Evolutionary conservation across 2,113 vertebrate species (phyloP).

Genomic region (Geococcyx californianus): DNA sequence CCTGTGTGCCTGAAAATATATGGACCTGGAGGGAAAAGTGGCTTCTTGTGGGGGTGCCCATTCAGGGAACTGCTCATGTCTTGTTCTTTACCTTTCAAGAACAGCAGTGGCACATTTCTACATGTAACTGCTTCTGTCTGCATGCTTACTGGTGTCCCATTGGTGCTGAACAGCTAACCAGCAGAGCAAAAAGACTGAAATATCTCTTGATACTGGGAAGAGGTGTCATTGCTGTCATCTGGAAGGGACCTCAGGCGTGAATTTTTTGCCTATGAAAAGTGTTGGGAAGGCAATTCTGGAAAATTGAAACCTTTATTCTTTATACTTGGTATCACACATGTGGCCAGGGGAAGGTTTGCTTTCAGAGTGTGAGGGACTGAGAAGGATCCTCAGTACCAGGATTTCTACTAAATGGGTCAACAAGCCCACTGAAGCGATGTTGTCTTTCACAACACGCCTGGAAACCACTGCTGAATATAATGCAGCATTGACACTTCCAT

Average conservation of each 20-base stretch:
- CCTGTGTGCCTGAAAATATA: background rate
- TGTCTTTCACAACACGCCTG: background rate
- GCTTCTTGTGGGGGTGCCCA: background rate
- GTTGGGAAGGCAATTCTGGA: background rate
- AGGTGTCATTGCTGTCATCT: background rate
- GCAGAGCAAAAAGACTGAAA: background rate
- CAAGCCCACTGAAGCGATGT: background rate
- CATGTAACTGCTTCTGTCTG: background rate
- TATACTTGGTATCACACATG: background rate
- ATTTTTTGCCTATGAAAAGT: background rate
- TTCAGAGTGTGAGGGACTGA: background rate
- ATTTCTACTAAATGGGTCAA: background rate
- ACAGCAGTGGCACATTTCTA: background rate
- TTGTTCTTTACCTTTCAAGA: background rate
- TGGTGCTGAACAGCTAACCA: background rate
- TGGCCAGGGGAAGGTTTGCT: background rate
- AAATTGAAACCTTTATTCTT: background rate
- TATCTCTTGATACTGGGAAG: background rate
- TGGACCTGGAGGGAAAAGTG: background rate
- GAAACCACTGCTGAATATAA: slow-evolving; percentile 1
- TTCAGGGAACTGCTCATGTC: background rate
- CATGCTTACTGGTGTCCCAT: background rate
- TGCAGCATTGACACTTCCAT: background rate
- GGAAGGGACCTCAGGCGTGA: background rate
- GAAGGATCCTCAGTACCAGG: background rate